Percentiles rank a stretch among this genome's conserved stretches.
phyloP scores from a whole-genome alignment of 2,888 invertebrate species.

The Gastrophysa polygoni region DNA sequence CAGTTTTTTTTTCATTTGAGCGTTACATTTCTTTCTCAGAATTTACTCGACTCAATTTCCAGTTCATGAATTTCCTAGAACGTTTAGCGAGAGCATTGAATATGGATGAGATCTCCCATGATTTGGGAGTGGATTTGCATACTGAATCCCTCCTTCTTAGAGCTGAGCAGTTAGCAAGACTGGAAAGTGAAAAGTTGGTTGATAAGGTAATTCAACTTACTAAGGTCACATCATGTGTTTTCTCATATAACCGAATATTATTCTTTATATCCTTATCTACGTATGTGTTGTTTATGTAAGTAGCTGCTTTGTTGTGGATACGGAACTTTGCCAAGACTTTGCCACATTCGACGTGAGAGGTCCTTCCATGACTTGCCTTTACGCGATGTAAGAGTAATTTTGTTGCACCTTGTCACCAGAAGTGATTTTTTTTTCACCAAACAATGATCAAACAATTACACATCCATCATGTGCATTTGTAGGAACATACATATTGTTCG shows the following conservation, averaged over 20 bases:
- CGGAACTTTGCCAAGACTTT: conserved; percentile 73
- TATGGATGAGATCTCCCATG: conserved; percentile 82
- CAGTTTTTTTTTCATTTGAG: not conserved
- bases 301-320: conserved; percentile 76
- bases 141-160: conserved; percentile 84
- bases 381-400: conserved; percentile 73
- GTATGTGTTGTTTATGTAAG: conserved; percentile 50
- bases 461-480: too few relatives aligned
- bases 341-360: conserved; percentile 68
- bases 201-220: conserved; percentile 74
- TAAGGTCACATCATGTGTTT: too few relatives aligned
- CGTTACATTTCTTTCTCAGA: too few relatives aligned
- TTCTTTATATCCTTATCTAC: too few relatives aligned
- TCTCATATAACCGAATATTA: too few relatives aligned
- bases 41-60: conserved; percentile 44
- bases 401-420: too few relatives aligned
- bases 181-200: conserved; percentile 82
- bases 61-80: conserved; percentile 84
- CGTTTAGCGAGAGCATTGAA: conserved; percentile 81
- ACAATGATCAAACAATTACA: too few relatives aligned
- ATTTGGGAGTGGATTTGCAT: conserved; percentile 80
- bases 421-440: too few relatives aligned
- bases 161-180: conserved; percentile 80
- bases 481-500: too few relatives aligned
- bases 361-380: conserved; percentile 81